Conservation (phyloP, 2,113 vertebrate species). For the Dasyurus viverrinus region DNA sequence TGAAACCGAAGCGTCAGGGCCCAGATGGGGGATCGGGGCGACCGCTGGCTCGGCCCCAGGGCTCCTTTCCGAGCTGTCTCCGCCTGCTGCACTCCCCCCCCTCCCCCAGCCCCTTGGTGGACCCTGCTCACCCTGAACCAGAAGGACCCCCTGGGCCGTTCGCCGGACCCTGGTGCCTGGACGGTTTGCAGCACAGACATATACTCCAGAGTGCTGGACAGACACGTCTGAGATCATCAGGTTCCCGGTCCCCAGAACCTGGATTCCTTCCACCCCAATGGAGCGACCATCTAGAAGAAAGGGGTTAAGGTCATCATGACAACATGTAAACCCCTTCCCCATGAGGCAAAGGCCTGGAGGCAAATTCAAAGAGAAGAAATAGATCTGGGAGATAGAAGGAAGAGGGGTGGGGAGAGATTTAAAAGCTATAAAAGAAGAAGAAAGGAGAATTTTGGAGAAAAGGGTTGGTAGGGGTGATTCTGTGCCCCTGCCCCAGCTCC, state of each 20-base stretch:
- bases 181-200: constrained; percentile 91
- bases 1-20: not conserved
- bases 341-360: not conserved
- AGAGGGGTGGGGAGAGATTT: not conserved
- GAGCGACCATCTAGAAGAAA: constrained; percentile 87
- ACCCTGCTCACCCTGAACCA: constrained; percentile 90
- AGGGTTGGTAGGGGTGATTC: rapidly evolving
- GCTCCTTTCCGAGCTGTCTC: not conserved
- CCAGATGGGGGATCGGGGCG: not conserved
- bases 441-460: not conserved
- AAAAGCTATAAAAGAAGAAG: not conserved
- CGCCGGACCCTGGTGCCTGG: constrained; percentile 88
- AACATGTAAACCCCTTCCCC: not conserved
- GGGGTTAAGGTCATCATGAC: not conserved
- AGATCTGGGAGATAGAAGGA: not conserved
- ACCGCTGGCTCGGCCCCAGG: not conserved
- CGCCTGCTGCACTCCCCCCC: no score
- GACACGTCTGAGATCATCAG: constrained; percentile 93
- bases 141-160: constrained; percentile 90
- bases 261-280: constrained; percentile 91
- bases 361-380: not conserved
- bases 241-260: constrained; percentile 92
- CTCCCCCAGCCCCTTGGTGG: not conserved
- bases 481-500: not conserved
- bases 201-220: constrained; percentile 91